These are phyloP conservation scores for Himalopsyche japonica DNA, from an alignment of 2,888 invertebrate genomes.

Conservation along the genomic window DNA sequence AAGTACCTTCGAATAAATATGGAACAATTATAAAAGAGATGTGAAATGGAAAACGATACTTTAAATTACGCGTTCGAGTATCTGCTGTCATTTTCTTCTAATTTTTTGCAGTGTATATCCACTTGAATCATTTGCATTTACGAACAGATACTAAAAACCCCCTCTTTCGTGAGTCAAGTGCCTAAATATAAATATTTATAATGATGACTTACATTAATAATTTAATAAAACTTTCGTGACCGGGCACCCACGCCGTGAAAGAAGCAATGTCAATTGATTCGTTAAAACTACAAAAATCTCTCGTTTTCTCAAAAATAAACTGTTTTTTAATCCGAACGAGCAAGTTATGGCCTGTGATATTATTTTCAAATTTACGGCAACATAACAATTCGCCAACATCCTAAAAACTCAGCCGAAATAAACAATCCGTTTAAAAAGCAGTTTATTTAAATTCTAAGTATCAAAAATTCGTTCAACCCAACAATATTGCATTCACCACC, in stretches of 20 bases:
- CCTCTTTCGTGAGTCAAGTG: no score
- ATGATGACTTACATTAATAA: neutral
- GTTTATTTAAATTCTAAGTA: neutral
- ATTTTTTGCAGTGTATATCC: no score
- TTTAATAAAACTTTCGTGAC: neutral
- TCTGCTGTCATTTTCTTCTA: no score
- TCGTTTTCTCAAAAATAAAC: neutral
- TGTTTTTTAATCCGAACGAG: neutral
- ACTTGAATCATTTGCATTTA: no score
- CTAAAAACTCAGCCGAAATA: neutral
- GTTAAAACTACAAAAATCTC: neutral
- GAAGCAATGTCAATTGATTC: neutral
- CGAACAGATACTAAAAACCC: no score
- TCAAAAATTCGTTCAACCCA: neutral
- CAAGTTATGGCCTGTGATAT: neutral
- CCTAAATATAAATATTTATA: neutral
- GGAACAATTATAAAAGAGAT: no score
- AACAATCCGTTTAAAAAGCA: neutral
- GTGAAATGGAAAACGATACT: no score
- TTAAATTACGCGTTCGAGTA: no score
- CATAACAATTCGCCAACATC: neutral
- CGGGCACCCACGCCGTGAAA: neutral
- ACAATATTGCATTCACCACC: neutral
- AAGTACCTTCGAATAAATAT: no score
- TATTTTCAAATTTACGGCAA: neutral